Evolutionary conservation across 2,888 invertebrate genomes (phyloP), one percentile per base, ranked within the genome.

Genomic region (Andrena hattorfiana): DNA sequence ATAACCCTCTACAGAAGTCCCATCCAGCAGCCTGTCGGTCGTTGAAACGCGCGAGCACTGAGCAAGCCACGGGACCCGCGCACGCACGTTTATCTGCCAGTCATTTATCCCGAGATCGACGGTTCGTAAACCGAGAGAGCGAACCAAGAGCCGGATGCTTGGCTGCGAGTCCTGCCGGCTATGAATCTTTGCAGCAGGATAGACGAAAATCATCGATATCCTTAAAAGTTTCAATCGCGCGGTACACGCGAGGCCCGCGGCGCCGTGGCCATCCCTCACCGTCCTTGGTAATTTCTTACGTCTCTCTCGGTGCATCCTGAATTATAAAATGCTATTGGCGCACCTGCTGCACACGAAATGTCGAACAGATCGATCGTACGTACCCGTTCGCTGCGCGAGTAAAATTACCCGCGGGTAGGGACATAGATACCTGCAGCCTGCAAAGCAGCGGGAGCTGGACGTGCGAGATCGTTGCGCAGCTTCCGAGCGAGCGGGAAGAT

Each of bases 261-360:
- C 35, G 32, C 20, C 42, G 4, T 60, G 62, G 16, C 85, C 75
- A 85, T 85, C 87, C 74, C 80, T 77, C 80, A 85, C 75, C 74
- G 77, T 56, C 80, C 60, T 20, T 54, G 66, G 64, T 78, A 80
- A 84, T 83, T 87, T 67, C 79, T 86, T 75, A 62, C 71, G 62
- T 67, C 67, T 64, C 67, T 64, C 77, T 70, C 64, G 62, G 28
- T 62, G 66, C 71, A 56, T 71, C 70, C 66, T 85, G 87, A 87
- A 86, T 87, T 85, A 85, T 83, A 85, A 83, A 87, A 86, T 77
- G 84, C 81, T 30, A 42, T 28, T 23, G 32, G 85, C 13, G 73
- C 85, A 83, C 82, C 82, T 85, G 82, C 70, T 59, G 75, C 56
- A 23, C 56, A 23, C 4, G 56, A 10, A 23, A 26, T 23, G 23